phyloP scores from a whole-genome alignment of 2,888 invertebrate genomes.

The Hipparchia sbordonii region DNA sequence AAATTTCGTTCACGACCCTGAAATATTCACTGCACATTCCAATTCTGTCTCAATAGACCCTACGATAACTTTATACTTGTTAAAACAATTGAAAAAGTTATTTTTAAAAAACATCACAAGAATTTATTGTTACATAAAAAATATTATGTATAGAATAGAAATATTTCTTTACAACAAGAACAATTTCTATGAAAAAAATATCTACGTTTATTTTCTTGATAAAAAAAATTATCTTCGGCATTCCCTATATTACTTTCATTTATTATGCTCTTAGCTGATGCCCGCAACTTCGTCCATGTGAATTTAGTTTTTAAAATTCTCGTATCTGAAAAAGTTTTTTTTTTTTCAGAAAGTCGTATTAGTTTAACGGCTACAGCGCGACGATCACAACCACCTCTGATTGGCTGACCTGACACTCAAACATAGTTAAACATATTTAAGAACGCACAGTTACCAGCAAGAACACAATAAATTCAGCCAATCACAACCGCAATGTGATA shows the following conservation, averaged over 20 bases:
- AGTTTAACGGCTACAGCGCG: background rate
- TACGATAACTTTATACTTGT: background rate
- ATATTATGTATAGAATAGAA: conserved; percentile 18
- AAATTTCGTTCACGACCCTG: background rate
- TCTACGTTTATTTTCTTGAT: conserved; percentile 16
- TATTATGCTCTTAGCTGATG: background rate
- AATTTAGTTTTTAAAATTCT: no score
- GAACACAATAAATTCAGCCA: no score
- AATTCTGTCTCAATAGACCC: background rate
- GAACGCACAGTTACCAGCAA: no score
- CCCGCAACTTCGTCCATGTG: no score
- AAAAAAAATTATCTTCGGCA: background rate
- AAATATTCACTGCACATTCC: background rate
- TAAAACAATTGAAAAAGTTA: conserved; percentile 2
- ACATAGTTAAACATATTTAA: no score
- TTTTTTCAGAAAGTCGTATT: no score
- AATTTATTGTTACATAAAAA: background rate
- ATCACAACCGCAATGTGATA: background rate
- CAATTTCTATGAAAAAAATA: conserved; percentile 21
- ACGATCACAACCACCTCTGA: background rate
- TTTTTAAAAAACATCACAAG: conserved; percentile 6
- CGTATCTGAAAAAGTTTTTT: no score
- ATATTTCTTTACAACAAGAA: conserved; percentile 31
- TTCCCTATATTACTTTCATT: background rate
- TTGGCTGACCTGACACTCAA: no score